Percentiles rank a stretch among this genome's conserved stretches.
Conservation (phyloP, 2,797 vertebrate species). For the Bradypus variegatus region DNA sequence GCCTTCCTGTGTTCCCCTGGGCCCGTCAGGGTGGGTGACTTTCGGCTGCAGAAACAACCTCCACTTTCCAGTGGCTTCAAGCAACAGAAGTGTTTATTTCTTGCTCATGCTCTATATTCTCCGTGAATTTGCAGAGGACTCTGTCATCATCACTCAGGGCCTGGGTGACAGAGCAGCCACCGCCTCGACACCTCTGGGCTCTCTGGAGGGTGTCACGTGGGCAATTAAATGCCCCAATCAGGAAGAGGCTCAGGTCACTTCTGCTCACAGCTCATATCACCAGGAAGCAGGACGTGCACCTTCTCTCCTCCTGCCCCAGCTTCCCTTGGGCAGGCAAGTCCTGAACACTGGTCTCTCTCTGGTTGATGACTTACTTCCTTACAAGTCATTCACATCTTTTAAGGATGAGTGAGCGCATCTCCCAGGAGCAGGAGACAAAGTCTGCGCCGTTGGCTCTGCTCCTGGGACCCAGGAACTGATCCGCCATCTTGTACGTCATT, state of each 20-base stretch:
- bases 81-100: not conserved
- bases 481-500: not conserved
- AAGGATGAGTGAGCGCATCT: not conserved
- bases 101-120: accelerated
- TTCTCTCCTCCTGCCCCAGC: too few species aligned
- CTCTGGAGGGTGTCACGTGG: not conserved
- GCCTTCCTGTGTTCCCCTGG: too few species aligned
- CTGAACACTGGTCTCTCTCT: not conserved
- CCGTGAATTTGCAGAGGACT: too few species aligned
- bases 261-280: not conserved
- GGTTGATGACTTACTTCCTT: not conserved
- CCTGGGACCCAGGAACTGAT: not conserved
- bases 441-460: not conserved
- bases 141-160: not conserved
- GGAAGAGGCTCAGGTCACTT: not conserved
- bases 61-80: not conserved
- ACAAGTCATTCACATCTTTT: not conserved
- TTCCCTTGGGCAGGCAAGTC: not conserved
- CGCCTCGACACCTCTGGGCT: not conserved
- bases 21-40: accelerated
- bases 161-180: not conserved
- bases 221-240: not conserved
- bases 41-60: not conserved
- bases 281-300: too few species aligned
- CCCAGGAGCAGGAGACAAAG: not conserved